phyloP scores from a whole-genome alignment of 2,113 vertebrate genomes.

The Danionella cerebrum region DNA sequence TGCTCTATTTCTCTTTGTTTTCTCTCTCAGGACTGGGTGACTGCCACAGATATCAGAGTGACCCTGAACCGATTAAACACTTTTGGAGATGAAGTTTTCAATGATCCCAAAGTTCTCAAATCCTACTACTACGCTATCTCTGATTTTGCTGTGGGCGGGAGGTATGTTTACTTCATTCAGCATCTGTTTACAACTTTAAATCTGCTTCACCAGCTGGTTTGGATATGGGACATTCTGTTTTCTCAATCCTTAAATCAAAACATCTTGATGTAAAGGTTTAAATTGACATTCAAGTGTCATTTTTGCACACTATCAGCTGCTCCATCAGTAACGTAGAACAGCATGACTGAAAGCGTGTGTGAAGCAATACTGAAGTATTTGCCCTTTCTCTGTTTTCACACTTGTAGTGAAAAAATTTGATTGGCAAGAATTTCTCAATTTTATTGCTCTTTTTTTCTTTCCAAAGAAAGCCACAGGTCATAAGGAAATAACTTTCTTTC shows the following conservation, averaged over 20 bases:
- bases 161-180: constrained; percentile 61
- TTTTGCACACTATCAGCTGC: neutral
- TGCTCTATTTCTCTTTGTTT: neutral
- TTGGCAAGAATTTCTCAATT: neutral
- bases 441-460: no score
- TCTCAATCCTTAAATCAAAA: neutral
- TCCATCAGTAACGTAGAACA: neutral
- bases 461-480: no score
- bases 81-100: constrained; percentile 96
- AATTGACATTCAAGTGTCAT: neutral
- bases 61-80: constrained; percentile 95
- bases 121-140: constrained; percentile 98
- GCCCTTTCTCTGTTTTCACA: neutral
- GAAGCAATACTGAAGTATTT: neutral
- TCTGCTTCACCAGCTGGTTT: neutral
- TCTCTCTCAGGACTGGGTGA: constrained; percentile 86
- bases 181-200: neutral
- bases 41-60: constrained; percentile 91
- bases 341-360: neutral
- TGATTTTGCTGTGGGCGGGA: constrained; percentile 95
- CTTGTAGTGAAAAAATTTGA: neutral
- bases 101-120: constrained; percentile 95
- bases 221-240: neutral
- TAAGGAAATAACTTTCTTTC: no score
- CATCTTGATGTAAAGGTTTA: neutral